Evolutionary conservation across 2,888 invertebrate species (phyloP), one percentile per base, ranked within the genome.

Genomic region (Acleris literana): DNA sequence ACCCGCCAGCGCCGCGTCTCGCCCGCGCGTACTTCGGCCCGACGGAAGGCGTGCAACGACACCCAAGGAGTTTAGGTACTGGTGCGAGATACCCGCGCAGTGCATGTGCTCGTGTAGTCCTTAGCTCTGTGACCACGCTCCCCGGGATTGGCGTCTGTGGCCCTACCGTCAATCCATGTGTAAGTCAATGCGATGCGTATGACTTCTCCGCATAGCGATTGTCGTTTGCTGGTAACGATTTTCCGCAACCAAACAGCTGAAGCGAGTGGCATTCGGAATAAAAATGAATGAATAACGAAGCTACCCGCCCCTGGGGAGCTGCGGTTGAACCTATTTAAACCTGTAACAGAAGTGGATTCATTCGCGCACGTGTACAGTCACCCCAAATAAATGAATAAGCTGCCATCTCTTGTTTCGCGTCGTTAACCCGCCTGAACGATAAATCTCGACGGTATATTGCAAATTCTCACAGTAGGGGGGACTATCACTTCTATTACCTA

Each of bases 61-160:
- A 39, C 39, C 13, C 39, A 22, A 61, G 55, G 52, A 62, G 61
- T 56, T 57, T 66, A 66, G 68, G 65, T 69, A 64, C 68, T 68
- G 68, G 71, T 61, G 66, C 69, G 73, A 79, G 72, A 73, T 74
- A 68, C 72, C 74, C 83, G 90, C 90, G 85, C 94, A 94, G 90
- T 94, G 94, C 85, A 88, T 92, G 86, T 93, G 92, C 81, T 90
- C 89, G 71, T 87, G 88, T 83, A 93, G 87, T 83, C 93, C 93
- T 79, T 93, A 93, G 75, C 93, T 94, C 76, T 92, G 93, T 88
- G 94, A 94, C 93, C 80, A 93, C 92, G 81, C 83, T 84, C 93
- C 94, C 89, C 95, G 95, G 77, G 95, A 94, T 79, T 96, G 95
- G 81, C 96, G 93, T 77, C 96, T 95, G 86, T 90, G 91, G 92